These are phyloP conservation scores for Craseonycteris thonglongyai DNA, from an alignment of 2,113 vertebrate species.

Conservation along the genomic window DNA sequence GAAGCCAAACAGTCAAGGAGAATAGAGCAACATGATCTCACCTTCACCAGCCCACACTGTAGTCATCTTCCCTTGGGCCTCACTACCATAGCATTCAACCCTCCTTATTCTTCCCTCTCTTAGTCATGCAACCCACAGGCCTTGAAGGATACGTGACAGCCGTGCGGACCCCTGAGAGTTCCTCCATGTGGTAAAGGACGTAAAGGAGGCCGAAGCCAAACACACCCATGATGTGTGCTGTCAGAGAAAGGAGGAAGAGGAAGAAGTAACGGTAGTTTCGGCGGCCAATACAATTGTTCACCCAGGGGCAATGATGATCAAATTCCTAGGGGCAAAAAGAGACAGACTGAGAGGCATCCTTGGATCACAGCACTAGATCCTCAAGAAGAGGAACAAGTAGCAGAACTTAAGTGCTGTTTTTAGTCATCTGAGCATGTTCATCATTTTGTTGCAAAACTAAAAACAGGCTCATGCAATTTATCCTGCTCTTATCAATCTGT, in stretches of 20 bases:
- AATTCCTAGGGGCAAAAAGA: slow-evolving; percentile 85
- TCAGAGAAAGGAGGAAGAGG: slow-evolving; percentile 95
- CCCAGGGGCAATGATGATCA: slow-evolving; percentile 98
- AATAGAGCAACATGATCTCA: background rate
- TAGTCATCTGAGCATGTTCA: background rate
- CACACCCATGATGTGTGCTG: slow-evolving; percentile 92
- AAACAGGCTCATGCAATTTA: background rate
- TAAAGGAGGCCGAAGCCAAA: slow-evolving; percentile 95
- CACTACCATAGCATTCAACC: background rate
- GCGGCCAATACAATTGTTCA: slow-evolving; percentile 97
- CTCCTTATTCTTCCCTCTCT: background rate
- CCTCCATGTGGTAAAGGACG: slow-evolving; percentile 89
- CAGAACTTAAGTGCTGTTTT: background rate
- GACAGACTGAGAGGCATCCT: background rate
- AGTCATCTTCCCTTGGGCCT: background rate
- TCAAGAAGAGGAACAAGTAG: background rate
- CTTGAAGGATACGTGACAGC: slow-evolving; percentile 95
- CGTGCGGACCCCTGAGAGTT: slow-evolving; percentile 87
- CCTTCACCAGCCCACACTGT: background rate
- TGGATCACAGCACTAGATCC: background rate
- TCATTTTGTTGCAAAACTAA: rapidly evolving
- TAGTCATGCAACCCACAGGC: background rate
- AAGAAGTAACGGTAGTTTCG: slow-evolving; percentile 99
- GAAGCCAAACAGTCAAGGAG: slow-evolving; percentile 74
- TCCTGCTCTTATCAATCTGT: background rate